Percentiles rank a stretch among this genome's conserved stretches.
These are phyloP conservation scores for Tenthredo notha DNA, from an alignment of 2,888 invertebrate species.

Conservation along the genomic window DNA sequence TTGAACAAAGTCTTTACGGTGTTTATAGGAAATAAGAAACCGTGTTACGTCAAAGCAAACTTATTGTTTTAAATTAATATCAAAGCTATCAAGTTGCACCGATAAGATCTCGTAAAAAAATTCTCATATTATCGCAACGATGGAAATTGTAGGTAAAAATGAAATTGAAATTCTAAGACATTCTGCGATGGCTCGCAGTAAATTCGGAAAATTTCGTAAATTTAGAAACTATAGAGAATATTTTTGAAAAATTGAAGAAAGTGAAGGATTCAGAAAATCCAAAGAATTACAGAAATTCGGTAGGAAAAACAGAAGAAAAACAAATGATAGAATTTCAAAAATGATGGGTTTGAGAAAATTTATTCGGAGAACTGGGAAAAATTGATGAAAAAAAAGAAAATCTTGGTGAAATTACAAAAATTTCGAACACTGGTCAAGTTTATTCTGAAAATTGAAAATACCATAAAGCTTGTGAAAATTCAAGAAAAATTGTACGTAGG, in stretches of 20 bases:
- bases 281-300: background rate
- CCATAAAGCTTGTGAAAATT: no score
- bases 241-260: background rate
- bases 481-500: no score
- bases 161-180: background rate
- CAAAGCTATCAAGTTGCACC: background rate
- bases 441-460: no score
- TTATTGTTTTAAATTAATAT: background rate
- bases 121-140: background rate
- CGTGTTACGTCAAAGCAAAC: background rate
- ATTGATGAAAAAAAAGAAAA: background rate
- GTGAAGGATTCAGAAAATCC: background rate
- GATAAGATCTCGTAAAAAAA: background rate
- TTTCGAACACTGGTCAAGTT: no score
- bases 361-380: background rate
- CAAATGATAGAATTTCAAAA: background rate
- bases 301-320: background rate
- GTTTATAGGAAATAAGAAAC: background rate
- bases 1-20: background rate
- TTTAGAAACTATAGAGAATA: background rate
- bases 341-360: background rate
- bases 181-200: background rate
- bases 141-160: background rate
- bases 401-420: no score
- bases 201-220: background rate